A percentile compares a stretch with the other conserved stretches of the same genome.
phyloP scores from a whole-genome alignment of 2,888 invertebrate genomes.

The Pristionchus japonicus region DNA sequence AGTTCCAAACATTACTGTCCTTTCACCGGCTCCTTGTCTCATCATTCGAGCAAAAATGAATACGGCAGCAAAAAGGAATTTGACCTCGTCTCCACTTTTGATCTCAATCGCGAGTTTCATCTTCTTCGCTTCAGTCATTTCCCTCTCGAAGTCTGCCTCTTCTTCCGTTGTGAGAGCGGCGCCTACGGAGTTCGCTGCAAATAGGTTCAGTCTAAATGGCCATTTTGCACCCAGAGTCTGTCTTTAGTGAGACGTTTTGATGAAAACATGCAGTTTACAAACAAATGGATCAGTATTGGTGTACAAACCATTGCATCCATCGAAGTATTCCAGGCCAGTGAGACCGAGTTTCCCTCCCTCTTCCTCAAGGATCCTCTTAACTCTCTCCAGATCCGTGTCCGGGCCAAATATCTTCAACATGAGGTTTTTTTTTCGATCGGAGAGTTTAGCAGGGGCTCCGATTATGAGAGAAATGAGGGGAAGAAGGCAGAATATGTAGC shows the following conservation, averaged over 20 bases:
- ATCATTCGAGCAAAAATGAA: too few relatives aligned
- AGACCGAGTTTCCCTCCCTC: neutral
- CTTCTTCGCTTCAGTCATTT: neutral
- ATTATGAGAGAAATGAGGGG: neutral
- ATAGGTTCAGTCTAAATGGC: too few relatives aligned
- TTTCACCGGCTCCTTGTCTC: too few relatives aligned
- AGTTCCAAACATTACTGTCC: neutral
- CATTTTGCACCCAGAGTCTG: too few relatives aligned
- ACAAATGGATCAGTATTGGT: too few relatives aligned
- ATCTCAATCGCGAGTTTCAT: neutral
- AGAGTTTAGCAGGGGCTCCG: neutral
- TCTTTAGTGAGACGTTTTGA: too few relatives aligned
- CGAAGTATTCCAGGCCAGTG: neutral
- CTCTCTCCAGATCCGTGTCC: neutral
- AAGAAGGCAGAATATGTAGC: neutral
- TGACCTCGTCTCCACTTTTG: neutral
- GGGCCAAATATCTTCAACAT: neutral
- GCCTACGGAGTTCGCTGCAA: neutral
- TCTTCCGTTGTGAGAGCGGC: neutral
- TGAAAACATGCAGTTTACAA: too few relatives aligned
- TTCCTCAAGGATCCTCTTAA: neutral
- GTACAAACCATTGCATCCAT: neutral
- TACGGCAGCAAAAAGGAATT: neutral
- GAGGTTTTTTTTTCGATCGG: neutral
- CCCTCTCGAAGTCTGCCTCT: neutral